phyloP scores from a whole-genome alignment of 2,113 vertebrate species.

The Eptesicus fuscus region DNA sequence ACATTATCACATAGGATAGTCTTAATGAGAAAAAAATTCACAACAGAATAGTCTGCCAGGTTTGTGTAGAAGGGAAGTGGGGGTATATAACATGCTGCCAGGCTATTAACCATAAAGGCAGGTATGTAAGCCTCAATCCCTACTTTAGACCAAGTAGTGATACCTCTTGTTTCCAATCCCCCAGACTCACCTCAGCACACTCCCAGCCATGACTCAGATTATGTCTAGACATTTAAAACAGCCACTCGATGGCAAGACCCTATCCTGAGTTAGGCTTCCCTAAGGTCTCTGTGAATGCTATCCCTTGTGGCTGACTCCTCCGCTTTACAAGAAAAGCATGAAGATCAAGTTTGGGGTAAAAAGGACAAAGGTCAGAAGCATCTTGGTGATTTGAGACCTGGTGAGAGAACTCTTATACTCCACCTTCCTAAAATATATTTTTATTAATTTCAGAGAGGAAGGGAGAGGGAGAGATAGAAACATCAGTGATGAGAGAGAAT shows the following conservation, averaged over 20 bases:
- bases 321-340: not conserved
- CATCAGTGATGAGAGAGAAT: too few relatives aligned
- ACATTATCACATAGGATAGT: not conserved
- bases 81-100: not conserved
- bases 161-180: not conserved
- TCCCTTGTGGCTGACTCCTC: not conserved
- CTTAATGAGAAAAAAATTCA: not conserved
- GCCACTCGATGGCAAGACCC: accelerated
- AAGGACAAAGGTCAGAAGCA: not conserved
- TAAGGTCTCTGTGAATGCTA: not conserved
- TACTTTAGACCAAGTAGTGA: not conserved
- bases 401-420: not conserved
- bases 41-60: not conserved
- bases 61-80: not conserved
- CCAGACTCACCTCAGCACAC: not conserved
- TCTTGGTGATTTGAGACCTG: not conserved
- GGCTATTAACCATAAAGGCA: not conserved
- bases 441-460: too few relatives aligned
- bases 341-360: not conserved
- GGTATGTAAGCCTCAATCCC: accelerated
- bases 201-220: not conserved
- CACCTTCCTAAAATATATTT: not conserved
- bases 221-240: not conserved
- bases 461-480: too few relatives aligned
- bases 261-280: not conserved